Evolutionary conservation across 2,888 invertebrate species (phyloP), one percentile per base, ranked within the genome.

Genomic region (Cerastis leucographa): DNA sequence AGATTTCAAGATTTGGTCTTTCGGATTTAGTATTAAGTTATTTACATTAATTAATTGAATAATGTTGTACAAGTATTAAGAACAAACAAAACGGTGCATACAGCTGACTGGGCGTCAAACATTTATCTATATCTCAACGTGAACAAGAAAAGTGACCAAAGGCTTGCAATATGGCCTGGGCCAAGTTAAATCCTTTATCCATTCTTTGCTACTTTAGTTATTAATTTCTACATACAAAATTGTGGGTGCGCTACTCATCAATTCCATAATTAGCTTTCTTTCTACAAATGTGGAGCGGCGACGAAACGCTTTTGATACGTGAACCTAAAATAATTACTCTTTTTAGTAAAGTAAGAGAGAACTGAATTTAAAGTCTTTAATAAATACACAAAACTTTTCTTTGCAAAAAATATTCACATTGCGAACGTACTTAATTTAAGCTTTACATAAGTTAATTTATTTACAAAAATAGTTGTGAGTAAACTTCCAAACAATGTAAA

Each of bases 291-390:
- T 42, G 25, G n/a, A 65, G n/a, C 51, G 17, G 9, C 44, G 40
- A 84, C 64, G 51, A 69, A 78, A 78, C 70, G 56, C 25, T 29
- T 64, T 8, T 51, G 61, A 66, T 9, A 29, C 35, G 42, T 83
- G 59, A 59, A 59, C 25, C 81, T 83, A 76, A 35, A 35, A 35
- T 35, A 35, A 49, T 29, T 65, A 65, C 83, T 73, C 0, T 42
- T 29, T 59, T 3, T 19, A 61, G 4, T 61, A 35, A 61, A 49
- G 2, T 40, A 54, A 29, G n/a, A 42, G 7, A 35, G 6, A 42
- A 49, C 46, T 0, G 8, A 4, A 35, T 35, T 19, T 61, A 17
- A 14, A 51, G 17, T 46, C 25, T 25, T 29, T 11, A 14, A 14
- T 40, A 44, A 56, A 75, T 44, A 65, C 6, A 25, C 7, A 74